Evolutionary conservation across 2,797 vertebrate genomes (phyloP).

Genomic region (Simalia tracyae): DNA sequence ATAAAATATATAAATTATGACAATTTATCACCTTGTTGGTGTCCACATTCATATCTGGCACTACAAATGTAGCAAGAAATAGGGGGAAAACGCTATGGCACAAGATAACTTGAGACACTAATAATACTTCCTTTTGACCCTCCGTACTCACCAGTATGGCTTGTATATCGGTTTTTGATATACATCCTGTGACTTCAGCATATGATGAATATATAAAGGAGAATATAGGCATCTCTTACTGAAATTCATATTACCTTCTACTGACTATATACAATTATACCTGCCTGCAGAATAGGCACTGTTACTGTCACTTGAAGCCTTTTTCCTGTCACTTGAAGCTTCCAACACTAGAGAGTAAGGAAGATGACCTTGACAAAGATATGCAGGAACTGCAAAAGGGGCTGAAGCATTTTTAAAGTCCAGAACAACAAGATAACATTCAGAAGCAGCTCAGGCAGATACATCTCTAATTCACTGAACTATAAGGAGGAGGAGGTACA

Average conservation of each 20-base stretch:
- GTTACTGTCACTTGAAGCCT: neutral
- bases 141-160: neutral
- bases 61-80: neutral
- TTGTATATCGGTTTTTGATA: neutral
- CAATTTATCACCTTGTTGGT: neutral
- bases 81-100: neutral
- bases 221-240: neutral
- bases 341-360: neutral
- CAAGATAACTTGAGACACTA: neutral
- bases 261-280: neutral
- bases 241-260: neutral
- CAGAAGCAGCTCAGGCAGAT: neutral
- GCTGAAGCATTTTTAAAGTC: neutral
- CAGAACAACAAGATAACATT: neutral
- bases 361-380: neutral
- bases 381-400: neutral
- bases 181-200: neutral
- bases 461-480: neutral
- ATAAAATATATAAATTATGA: neutral
- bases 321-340: too few relatives aligned
- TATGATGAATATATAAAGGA: too few relatives aligned
- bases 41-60: neutral
- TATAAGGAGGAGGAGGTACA: neutral
- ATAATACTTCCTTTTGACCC: neutral
- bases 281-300: neutral